Evolutionary conservation across 2,113 vertebrate genomes (phyloP), one percentile per base, ranked within the genome.

Genomic region (Menura novaehollandiae): DNA sequence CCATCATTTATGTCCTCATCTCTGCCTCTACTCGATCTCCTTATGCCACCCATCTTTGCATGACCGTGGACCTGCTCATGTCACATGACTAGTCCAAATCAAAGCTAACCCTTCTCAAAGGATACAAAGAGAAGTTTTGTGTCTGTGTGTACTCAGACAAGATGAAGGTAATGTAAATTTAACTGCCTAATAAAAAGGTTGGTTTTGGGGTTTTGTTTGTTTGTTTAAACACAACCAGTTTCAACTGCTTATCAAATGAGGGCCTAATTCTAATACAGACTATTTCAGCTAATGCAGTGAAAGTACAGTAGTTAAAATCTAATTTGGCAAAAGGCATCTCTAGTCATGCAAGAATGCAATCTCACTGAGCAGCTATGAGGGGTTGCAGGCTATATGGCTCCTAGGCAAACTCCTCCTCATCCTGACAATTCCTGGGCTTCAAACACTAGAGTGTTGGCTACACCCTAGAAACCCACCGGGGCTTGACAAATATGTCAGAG

Each of bases 1-100:
- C 13, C 37, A 73, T 28, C 41, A 49, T 26, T 85, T 43, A 35
- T 0, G 8, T 44, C 52, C 47, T 72, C 0, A 0, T 66, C n/a
- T 35, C 62, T 49, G 20, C 39, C 56, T 75, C 53, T 32, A 37
- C 26, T 46, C 49, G 4, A 3, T 33, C 33, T 85, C 67, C 46
- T 35, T 60, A n/a, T 7, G 23, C 19, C 41, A 75, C 46, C 11
- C 5, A 13, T 10, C 67, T 68, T 64, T 6, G 4, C 58, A 30
- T 8, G 27, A 21, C 17, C 17, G 2, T 9, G 17, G 20, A 35
- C 28, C 69, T 83, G 26, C 8, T 30, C 21, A 12, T 2, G 5
- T 13, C 32, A 81, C 11, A 77, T 23, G 30, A 55, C 11, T 80
- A 62, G 93, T 15, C 18, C 43, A 84, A 66, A 35, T 33, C 44